These are phyloP conservation scores for Ascidia mentula DNA, from an alignment of 23 tunicate genomes.

Conservation along the genomic window DNA sequence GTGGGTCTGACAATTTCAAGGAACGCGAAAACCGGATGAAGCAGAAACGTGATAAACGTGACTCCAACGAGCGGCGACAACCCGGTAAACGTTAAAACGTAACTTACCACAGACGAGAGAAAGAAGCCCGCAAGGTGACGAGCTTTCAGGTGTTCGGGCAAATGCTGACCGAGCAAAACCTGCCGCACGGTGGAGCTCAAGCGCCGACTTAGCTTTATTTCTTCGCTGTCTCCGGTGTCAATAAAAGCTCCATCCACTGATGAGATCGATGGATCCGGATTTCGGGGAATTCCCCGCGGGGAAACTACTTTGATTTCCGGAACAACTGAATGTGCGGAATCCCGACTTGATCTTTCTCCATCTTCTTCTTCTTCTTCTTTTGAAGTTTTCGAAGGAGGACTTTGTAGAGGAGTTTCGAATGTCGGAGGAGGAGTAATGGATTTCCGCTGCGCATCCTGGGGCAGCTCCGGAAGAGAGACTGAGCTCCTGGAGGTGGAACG, in stretches of 20 bases:
- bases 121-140: conserved; percentile 70
- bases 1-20: no score
- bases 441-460: background rate
- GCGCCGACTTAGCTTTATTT: conserved; percentile 25
- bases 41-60: no score
- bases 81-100: background rate
- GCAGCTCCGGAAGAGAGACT: conserved; percentile 18
- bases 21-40: no score
- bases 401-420: background rate
- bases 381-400: no score
- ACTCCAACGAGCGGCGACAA: no score
- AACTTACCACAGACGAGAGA: conserved; percentile 65
- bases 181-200: conserved; percentile 58
- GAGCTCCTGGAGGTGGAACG: conserved; percentile 16
- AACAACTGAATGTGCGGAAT: background rate
- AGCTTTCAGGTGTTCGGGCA: conserved; percentile 81
- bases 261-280: background rate
- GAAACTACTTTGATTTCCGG: background rate
- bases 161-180: conserved; percentile 66
- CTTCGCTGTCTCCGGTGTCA: conserved; percentile 26
- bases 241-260: conserved; percentile 29
- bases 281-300: background rate
- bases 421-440: background rate
- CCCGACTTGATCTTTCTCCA: background rate
- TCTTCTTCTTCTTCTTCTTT: no score